phyloP scores from a whole-genome alignment of 2,113 vertebrate species.

The Cinclus mexicanus region DNA sequence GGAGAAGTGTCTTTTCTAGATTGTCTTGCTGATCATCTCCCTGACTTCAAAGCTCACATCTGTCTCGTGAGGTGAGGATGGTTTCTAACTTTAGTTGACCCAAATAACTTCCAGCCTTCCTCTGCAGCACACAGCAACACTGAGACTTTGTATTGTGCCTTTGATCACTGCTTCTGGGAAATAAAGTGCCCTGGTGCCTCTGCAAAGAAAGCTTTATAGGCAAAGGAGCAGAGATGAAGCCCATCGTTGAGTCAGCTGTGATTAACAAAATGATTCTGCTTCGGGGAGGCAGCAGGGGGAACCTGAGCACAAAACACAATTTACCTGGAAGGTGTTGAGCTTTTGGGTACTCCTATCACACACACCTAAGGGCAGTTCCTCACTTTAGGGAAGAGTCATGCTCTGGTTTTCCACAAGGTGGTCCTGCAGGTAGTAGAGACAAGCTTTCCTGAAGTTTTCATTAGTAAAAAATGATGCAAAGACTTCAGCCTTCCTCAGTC shows the following conservation, averaged over 20 bases:
- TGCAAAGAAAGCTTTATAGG: neutral
- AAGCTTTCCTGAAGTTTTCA: neutral
- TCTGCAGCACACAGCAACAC: neutral
- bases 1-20: neutral
- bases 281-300: neutral
- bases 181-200: neutral
- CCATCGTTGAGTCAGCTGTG: neutral
- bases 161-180: constrained; percentile 19
- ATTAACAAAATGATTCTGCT: neutral
- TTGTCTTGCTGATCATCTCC: neutral
- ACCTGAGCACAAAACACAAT: neutral
- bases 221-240: neutral
- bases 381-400: neutral
- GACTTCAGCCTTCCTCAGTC: neutral
- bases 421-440: neutral
- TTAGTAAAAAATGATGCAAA: neutral
- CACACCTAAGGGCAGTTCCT: neutral
- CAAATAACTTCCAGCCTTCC: constrained; percentile 39
- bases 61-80: neutral
- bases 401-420: neutral
- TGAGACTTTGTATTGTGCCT: neutral
- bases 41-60: constrained; percentile 34
- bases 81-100: constrained; percentile 59
- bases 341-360: neutral
- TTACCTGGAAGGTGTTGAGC: neutral